Base-by-base conservation (phyloP, 2,113 vertebrate genomes). In the Neodontobutis hainanensis region DNA sequence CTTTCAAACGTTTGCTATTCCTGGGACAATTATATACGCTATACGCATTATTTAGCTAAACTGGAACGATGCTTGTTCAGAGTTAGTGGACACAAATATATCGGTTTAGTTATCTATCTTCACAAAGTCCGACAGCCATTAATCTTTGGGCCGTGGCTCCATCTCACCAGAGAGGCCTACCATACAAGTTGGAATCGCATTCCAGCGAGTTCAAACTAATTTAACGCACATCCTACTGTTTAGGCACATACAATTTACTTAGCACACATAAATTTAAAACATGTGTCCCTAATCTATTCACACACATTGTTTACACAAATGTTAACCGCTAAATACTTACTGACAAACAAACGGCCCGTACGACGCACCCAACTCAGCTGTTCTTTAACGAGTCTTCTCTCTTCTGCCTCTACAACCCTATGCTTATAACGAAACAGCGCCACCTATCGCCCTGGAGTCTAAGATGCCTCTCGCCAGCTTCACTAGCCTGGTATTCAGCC, bases 281-380 rank as follows among this genome's bases (percentile, higher is more conserved):
- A 40, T 3, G 19, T 27, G 19, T 27, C 38, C 38, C 8, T 40
- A 8, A 40, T 1, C 2, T 40, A 40, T 40, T 40, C 5, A 40
- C 38, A 2, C 5, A 4, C 2, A 46, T 11, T 11, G 12, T 11
- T 46, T 46, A 8, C 11, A 19, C 0, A 3, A 16, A 10, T 0
- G 6, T n/a, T 38, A 2, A 3, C 5, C 4, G n/a, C 14, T 3
- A 4, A 0, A 5, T 16, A 79, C 84, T 78, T 61, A 89, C 88
- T 78, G 12, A 61, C 67, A 4, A 15, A 6, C 40, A 36, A 9
- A 0, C 11, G 64, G 68, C 16, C 56, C 62, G 46, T 61, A 11
- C 35, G 43, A 80, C 59, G 34, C 61, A 46, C 4, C 0, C 38
- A 10, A 43, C 36, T 19, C 1, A 7, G 45, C 45, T 48, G 12